phyloP scores from a whole-genome alignment of 1,140 invertebrate genomes.

The Bombus terrestris region DNA sequence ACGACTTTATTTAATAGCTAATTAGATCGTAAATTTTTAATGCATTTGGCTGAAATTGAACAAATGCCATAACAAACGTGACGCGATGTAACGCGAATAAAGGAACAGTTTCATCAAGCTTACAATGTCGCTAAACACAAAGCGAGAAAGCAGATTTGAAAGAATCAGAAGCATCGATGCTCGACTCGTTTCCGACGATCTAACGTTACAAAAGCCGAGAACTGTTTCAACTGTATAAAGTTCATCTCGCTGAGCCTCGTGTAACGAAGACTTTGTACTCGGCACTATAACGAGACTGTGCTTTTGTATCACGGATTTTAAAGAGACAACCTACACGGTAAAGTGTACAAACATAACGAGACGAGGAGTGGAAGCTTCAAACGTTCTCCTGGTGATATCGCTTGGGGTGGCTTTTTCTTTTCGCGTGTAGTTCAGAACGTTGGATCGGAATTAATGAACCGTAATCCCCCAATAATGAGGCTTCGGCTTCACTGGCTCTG shows the following conservation, averaged over 20 bases:
- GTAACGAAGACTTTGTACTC: slow-evolving; percentile 7
- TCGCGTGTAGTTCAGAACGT: slow-evolving; percentile 72
- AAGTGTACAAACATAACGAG: slow-evolving; percentile 69
- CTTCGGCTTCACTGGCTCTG: slow-evolving; percentile 71
- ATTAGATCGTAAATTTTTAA: not conserved
- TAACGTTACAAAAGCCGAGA: slow-evolving; percentile 8
- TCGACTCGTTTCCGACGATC: slow-evolving; percentile 11
- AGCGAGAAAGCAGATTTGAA: not conserved
- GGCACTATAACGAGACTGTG: slow-evolving; percentile 47
- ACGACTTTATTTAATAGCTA: not conserved
- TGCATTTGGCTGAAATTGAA: not conserved
- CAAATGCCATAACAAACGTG: not conserved
- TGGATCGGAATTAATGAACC: slow-evolving; percentile 81
- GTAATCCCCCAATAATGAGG: slow-evolving; percentile 83
- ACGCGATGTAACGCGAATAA: not conserved
- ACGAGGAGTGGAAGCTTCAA: slow-evolving; percentile 56
- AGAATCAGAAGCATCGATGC: not conserved
- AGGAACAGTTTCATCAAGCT: not conserved
- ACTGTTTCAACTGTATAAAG: slow-evolving; percentile 8
- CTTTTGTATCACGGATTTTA: slow-evolving; percentile 60
- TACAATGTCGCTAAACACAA: not conserved
- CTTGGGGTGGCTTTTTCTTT: slow-evolving; percentile 71
- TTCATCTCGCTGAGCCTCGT: slow-evolving; percentile 7
- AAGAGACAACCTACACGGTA: slow-evolving; percentile 56
- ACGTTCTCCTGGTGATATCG: slow-evolving; percentile 63